Evolutionary conservation across 2,113 vertebrate species (phyloP), one percentile per base, ranked within the genome.

Genomic region (Ailurus styani): DNA sequence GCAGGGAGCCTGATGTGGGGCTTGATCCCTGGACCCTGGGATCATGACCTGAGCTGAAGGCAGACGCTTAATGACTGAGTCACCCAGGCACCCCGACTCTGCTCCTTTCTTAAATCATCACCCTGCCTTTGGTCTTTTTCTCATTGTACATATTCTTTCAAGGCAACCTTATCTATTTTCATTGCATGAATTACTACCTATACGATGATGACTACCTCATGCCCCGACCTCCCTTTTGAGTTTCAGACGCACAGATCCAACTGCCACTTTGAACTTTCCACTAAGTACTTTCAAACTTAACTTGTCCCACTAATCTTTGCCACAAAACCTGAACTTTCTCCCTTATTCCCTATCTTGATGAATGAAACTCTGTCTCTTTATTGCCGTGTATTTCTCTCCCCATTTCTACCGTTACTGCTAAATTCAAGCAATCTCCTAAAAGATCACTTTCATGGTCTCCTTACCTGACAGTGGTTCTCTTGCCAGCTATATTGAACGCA

Each of bases 371-470:
- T 66, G 84, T 66, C 27, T 73, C 42, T 81, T 87, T 66, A 90
- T 83, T 18, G 81, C 12, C n/a, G 64, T 47, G 54, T 66, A 60
- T 47, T 64, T 62, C 84, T 42, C 42, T 95, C 42, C 87, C 72
- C 52, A 70, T 60, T 95, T 95, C 73, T 83, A 79, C 62, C 77
- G 17, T 73, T 82, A 62, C 1, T 77, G 72, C 34, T 87, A 94
- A 89, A 6, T 83, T 57, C 64, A 90, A 94, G 42, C 68, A 81
- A 68, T 75, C 83, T 91, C 62, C 78, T 93, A 85, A 96, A 91
- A 90, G 34, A 92, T 82, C 64, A 68, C 50, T 57, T 91, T 94
- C 40, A 70, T 47, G 27, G n/a, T 81, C 52, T 57, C 73, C 40
- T 92, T 77, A 42, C 37, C 66, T 88, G 55, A 81, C 6, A 89